These are phyloP conservation scores for Dolichallabes microphthalmus DNA, from an alignment of 2,113 vertebrate genomes.

Conservation along the genomic window DNA sequence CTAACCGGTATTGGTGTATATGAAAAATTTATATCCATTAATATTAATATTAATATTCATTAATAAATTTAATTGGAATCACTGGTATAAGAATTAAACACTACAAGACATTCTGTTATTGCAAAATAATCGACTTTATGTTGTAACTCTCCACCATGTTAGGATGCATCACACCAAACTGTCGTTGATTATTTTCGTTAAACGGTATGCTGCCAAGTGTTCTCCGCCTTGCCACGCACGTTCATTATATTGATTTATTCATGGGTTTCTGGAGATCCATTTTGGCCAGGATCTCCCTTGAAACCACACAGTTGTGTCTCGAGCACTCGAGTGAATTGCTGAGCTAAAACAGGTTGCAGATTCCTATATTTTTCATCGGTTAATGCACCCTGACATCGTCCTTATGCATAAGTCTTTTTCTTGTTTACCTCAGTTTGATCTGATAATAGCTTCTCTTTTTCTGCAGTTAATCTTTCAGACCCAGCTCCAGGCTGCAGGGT, in stretches of 20 bases:
- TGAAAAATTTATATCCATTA: too few relatives aligned
- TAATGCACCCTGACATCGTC: constrained; percentile 42
- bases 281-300: neutral
- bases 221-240: neutral
- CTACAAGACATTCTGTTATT: neutral
- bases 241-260: neutral
- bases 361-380: constrained; percentile 18
- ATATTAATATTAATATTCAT: too few relatives aligned
- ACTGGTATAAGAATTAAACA: neutral
- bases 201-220: neutral
- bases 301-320: neutral
- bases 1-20: too few relatives aligned
- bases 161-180: neutral
- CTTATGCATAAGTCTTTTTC: constrained; percentile 6
- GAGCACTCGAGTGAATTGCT: neutral
- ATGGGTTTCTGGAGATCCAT: neutral
- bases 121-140: neutral
- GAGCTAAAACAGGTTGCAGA: neutral
- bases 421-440: constrained; percentile 44
- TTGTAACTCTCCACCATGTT: neutral
- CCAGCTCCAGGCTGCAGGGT: constrained; percentile 3
- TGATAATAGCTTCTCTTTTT: constrained; percentile 37
- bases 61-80: neutral
- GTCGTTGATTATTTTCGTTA: neutral
- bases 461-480: constrained; percentile 42